phyloP scores from a whole-genome alignment of 2,888 invertebrate species.

The Bellardia bayeri region DNA sequence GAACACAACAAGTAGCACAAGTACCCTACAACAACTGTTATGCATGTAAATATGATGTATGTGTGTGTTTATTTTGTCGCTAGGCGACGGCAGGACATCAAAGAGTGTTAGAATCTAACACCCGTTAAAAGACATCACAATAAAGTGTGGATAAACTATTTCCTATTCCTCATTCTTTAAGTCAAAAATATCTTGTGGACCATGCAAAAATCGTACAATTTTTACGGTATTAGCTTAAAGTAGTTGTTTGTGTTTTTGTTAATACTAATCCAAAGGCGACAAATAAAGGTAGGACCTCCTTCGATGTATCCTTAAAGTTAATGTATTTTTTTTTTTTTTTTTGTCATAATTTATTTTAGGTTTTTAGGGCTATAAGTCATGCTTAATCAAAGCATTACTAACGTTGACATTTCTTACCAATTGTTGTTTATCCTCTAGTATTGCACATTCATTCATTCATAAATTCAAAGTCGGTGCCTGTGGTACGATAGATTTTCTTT shows the following conservation, averaged over 20 bases:
- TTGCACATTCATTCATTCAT: slow-evolving; percentile 57
- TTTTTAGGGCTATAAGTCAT: slow-evolving; percentile 72
- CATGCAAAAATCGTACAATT: slow-evolving; percentile 58
- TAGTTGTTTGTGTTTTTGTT: slow-evolving; percentile 45
- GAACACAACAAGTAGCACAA: slow-evolving; percentile 59
- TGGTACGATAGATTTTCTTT: neutral
- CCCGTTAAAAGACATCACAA: slow-evolving; percentile 62
- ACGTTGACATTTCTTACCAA: slow-evolving; percentile 46
- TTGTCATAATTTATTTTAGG: slow-evolving; percentile 63
- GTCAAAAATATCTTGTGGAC: slow-evolving; percentile 43
- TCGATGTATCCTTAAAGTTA: slow-evolving; percentile 26
- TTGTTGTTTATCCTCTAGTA: neutral
- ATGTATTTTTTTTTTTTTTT: slow-evolving; percentile 22
- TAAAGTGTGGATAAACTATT: slow-evolving; percentile 61
- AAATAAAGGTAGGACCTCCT: slow-evolving; percentile 63
- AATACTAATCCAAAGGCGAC: slow-evolving; percentile 34
- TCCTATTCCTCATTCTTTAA: slow-evolving; percentile 5
- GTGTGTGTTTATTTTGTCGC: neutral
- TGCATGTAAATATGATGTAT: neutral
- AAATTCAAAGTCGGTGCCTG: slow-evolving; percentile 1
- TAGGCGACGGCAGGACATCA: slow-evolving; percentile 67
- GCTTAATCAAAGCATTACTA: slow-evolving; percentile 74
- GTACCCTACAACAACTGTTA: slow-evolving; percentile 4
- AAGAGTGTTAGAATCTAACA: slow-evolving; percentile 64
- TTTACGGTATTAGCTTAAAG: slow-evolving; percentile 58